A percentile compares a stretch with the other conserved stretches of the same genome.
These are phyloP conservation scores for Hesperophylax magnus DNA, from an alignment of 1,140 invertebrate species.

Conservation along the genomic window DNA sequence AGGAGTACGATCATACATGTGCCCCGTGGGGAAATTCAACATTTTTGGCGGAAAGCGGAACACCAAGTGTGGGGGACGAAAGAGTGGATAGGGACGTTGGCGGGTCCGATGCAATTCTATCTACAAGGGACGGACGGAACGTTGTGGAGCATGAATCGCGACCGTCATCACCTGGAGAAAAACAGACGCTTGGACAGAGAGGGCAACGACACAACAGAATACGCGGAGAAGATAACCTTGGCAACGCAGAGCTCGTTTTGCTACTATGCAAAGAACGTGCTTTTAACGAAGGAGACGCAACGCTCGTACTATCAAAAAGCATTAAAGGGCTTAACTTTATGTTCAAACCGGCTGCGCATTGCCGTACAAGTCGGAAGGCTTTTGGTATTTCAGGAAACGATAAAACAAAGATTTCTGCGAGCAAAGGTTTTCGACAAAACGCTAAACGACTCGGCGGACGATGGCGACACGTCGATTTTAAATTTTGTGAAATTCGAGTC, in stretches of 20 bases:
- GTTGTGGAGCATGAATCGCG: no score
- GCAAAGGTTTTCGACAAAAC: constrained; percentile 51
- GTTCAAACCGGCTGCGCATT: constrained; percentile 49
- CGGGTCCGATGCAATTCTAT: no score
- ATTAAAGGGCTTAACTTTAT: constrained; percentile 52
- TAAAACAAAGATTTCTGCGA: constrained; percentile 53
- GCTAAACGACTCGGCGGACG: constrained; percentile 39
- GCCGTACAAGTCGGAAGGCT: constrained; percentile 53
- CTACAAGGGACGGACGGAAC: no score
- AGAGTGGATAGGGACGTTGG: no score
- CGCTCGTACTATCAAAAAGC: constrained; percentile 46
- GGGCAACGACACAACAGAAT: not conserved
- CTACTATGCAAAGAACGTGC: constrained; percentile 55
- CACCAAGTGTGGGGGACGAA: no score
- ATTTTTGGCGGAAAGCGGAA: no score
- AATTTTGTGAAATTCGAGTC: not conserved
- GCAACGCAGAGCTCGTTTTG: constrained; percentile 28
- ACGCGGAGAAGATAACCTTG: not conserved
- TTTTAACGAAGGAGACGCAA: constrained; percentile 58
- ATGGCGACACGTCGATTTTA: not conserved
- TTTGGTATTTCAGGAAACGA: constrained; percentile 59
- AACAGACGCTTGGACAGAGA: no score
- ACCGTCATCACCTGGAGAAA: no score
- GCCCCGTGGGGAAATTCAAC: no score
- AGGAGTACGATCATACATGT: no score